These are phyloP conservation scores for Cryptotermes secundus DNA, from an alignment of 1,140 invertebrate genomes.

Conservation along the genomic window DNA sequence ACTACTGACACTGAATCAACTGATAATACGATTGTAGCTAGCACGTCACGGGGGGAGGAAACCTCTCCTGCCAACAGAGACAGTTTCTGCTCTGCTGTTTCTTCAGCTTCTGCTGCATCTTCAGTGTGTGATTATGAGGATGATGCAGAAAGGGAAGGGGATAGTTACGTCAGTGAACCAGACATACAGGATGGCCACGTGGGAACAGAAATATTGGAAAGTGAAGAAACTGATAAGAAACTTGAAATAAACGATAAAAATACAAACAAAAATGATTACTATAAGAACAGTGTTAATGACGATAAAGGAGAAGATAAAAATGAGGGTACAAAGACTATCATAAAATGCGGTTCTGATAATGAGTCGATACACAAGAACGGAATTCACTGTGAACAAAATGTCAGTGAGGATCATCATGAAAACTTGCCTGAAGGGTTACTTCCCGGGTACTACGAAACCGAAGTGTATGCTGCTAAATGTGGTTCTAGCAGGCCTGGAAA, in stretches of 20 bases:
- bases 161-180: not conserved
- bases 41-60: not conserved
- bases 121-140: slow-evolving; percentile 27
- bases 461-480: not conserved
- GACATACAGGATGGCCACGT: not conserved
- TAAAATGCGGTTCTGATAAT: not conserved
- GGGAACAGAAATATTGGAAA: not conserved
- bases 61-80: not conserved
- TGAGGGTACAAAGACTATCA: not conserved
- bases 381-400: not conserved
- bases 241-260: not conserved
- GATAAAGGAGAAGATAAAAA: not conserved
- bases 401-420: not conserved
- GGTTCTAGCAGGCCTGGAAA: not conserved
- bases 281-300: not conserved
- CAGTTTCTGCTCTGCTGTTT: slow-evolving; percentile 13
- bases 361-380: not conserved
- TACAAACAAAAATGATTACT: not conserved
- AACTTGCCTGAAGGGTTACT: not conserved
- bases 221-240: not conserved
- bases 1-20: not conserved
- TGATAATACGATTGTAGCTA: too few species aligned
- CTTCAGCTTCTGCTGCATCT: slow-evolving; percentile 23
- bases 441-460: slow-evolving; percentile 1
- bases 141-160: slow-evolving; percentile 20